These are phyloP conservation scores for Holotrichia oblita DNA, from an alignment of 1,140 invertebrate species.

Conservation along the genomic window DNA sequence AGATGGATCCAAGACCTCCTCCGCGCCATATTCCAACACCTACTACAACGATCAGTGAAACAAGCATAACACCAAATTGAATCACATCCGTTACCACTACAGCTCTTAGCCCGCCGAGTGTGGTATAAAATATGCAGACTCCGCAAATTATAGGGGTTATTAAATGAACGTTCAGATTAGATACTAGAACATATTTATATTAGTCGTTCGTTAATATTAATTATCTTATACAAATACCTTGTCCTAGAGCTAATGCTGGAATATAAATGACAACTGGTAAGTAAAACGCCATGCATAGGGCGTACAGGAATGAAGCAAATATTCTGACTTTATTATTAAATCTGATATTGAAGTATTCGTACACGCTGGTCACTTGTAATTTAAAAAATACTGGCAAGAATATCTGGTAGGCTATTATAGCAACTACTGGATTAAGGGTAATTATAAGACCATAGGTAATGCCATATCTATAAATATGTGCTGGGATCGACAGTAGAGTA, in stretches of 20 bases:
- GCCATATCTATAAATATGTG: constrained; percentile 79
- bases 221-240: no score
- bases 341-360: no score
- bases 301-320: constrained; percentile 68
- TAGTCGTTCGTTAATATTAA: background rate
- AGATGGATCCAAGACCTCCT: constrained; percentile 68
- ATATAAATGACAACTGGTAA: constrained; percentile 69
- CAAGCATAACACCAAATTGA: constrained; percentile 72
- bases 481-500: constrained; percentile 77
- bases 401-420: constrained; percentile 61
- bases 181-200: constrained; percentile 65
- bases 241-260: no score
- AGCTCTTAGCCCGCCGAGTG: constrained; percentile 76
- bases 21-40: constrained; percentile 65
- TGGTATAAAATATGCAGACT: constrained; percentile 80
- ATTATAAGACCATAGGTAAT: constrained; percentile 67
- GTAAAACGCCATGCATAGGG: constrained; percentile 62
- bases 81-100: constrained; percentile 77
- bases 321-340: constrained; percentile 61
- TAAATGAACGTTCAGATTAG: constrained; percentile 69
- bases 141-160: constrained; percentile 73
- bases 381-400: constrained; percentile 71
- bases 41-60: constrained; percentile 62
- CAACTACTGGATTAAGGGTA: background rate
- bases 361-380: no score